Evolutionary conservation across 2,113 vertebrate genomes (phyloP), one percentile per base, ranked within the genome.

Genomic region (Zosterops hypoxanthus): DNA sequence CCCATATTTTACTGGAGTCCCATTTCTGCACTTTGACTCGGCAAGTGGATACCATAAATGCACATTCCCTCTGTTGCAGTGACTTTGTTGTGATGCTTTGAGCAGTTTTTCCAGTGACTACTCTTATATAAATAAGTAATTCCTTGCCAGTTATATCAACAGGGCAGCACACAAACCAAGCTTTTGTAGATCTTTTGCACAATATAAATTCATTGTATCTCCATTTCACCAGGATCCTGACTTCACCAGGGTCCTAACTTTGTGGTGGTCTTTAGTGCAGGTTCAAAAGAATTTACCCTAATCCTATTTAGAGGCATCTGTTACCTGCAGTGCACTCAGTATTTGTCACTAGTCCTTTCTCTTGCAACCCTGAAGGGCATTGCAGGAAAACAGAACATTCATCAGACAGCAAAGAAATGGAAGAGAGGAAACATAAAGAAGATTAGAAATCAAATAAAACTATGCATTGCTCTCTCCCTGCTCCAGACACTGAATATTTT

Each of bases 111-210:
- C 79, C 59, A 76, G 57, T 76, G 87, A 71, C 49, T 47, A 29
- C 60, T 70, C 33, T 71, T 65, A 78, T 71, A 65, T 89, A 91
- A 92, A 93, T 90, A 93, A 89, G 78, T 60, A 89, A 56, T 75
- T 94, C 11, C 23, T 82, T 72, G 22, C 34, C 46, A 82, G 41
- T 82, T 91, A 57, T 22, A 47, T 31, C 46, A 88, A 47, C 53
- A 64, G 57, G 31, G 36, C 57, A 82, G 39, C 50, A 92, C 33
- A 36, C 24, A 93, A 71, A 72, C 22, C 17, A 70, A 84, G 17
- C 2, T 64, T 75, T 63, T 87, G 78, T 71, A 60, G 33, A 82
- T 61, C 28, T 86, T 95, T 82, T 82, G 25, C 33, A 60, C 44
- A 79, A 14, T 39, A 2, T n/a, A 63, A 86, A 57, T 78, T 81